Conservation (phyloP, 2,113 vertebrate genomes). For the Hyla sarda region DNA sequence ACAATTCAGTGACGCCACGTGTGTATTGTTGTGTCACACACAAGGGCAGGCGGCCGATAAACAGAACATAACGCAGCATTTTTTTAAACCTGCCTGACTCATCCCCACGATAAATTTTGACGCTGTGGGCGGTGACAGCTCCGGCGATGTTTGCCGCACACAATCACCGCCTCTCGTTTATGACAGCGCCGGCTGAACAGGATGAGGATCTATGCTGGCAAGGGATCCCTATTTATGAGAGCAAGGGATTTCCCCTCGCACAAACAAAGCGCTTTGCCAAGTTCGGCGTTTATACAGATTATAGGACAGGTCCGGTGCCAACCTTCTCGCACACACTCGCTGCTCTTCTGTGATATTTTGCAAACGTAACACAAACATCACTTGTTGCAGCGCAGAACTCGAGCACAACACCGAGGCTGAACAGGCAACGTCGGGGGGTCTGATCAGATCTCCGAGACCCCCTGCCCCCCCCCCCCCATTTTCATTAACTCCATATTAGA, state of each 20-base stretch:
- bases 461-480: too few relatives aligned
- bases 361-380: conserved; percentile 12
- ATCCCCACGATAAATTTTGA: background rate
- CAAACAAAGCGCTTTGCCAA: conserved; percentile 54
- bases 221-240: conserved; percentile 46
- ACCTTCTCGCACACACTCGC: conserved; percentile 24
- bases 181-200: conserved; percentile 30
- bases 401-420: background rate
- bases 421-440: background rate
- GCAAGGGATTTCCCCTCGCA: conserved; percentile 54
- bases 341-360: background rate
- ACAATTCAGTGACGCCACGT: background rate
- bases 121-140: conserved; percentile 19
- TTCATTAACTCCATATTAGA: conserved; percentile 38
- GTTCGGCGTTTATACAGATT: conserved; percentile 45
- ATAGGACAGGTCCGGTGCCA: conserved; percentile 53
- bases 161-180: conserved; percentile 15
- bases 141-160: background rate
- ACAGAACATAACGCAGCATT: conserved; percentile 29
- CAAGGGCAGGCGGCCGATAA: background rate
- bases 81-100: conserved; percentile 35
- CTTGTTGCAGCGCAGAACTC: background rate
- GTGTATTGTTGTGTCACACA: too few relatives aligned
- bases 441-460: conserved; percentile 1
- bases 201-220: conserved; percentile 49